Base-by-base conservation (phyloP, 2,113 vertebrate genomes). In the Marcusenius ussheri region DNA sequence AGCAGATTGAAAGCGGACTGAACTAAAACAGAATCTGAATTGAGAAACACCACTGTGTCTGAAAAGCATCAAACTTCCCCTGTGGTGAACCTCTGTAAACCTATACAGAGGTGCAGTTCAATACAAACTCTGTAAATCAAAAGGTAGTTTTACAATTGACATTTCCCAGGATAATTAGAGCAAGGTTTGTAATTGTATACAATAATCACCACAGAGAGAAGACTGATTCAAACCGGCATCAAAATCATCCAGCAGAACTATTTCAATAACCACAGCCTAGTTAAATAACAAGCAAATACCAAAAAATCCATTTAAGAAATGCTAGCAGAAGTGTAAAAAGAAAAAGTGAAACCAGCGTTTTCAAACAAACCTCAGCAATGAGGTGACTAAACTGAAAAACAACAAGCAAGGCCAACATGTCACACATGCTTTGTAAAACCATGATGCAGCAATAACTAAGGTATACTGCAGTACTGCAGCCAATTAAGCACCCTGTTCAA, bases 401-500 rank as follows among this genome's bases (percentile, higher is more conserved):
- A 46, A 83, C 17, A 83, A 84, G 45, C 35, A 84, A 45, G 39
- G 8, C 35, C 24, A 47, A 45, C 42, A n/a, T 77, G 31, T 17
- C 27, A 49, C 46, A 51, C n/a, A 87, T 35, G 21, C 85, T 53
- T 53, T 53, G 50, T 53, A 35, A 53, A 95, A 39, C 70, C 1
- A 90, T 94, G 94, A 90, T 92, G 92, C 88, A 91, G 92, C 92
- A 89, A 91, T 90, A 91, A 91, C 88, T 35, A 90, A 70, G 91
- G 90, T 83, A 91, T 91, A 89, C 88, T 90, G 90, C 93, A 86
- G 89, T 88, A 90, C 93, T 94, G 95, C 91, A 88, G 91, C 92
- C 92, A 92, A 93, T 92, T 92, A 93, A 92, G 93, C 9, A 84
- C 83, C 39, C 83, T 91, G 90, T 83, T 11, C 39, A 51, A 91